A percentile compares a stretch with the other conserved stretches of the same genome.
Evolutionary conservation across 2,797 vertebrate genomes (phyloP).

Genomic region (Myripristis jacobus): DNA sequence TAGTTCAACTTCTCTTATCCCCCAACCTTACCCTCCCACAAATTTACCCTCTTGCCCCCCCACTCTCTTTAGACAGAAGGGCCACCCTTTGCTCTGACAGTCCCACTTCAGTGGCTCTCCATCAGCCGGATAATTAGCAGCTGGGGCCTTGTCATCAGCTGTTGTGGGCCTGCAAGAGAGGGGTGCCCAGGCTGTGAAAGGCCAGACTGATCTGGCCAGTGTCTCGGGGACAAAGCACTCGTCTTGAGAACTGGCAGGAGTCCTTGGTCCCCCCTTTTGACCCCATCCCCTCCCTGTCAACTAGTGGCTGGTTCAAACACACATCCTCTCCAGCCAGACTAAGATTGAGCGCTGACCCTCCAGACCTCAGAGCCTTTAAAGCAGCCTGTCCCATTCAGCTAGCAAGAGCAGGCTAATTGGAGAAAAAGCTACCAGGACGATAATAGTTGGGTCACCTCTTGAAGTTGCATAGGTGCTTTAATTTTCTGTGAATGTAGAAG

Average conservation of each 20-base stretch:
- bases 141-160: constrained; percentile 81
- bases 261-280: constrained; percentile 61
- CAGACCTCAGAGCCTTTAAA: constrained; percentile 72
- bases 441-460: constrained; percentile 46
- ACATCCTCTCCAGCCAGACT: constrained; percentile 72
- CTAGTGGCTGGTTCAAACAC: constrained; percentile 75
- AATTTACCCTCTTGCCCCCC: constrained; percentile 42
- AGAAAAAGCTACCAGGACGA: constrained; percentile 75
- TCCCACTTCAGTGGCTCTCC: constrained; percentile 81
- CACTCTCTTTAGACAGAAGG: constrained; percentile 66
- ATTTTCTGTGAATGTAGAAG: constrained; percentile 45
- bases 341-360: constrained; percentile 76
- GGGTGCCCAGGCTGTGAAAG: constrained; percentile 70
- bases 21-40: constrained; percentile 40
- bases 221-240: constrained; percentile 77
- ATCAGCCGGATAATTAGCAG: constrained; percentile 85
- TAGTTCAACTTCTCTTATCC: constrained; percentile 52
- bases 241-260: constrained; percentile 78
- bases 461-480: constrained; percentile 44
- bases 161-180: constrained; percentile 67
- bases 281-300: constrained; percentile 72
- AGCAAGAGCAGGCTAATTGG: constrained; percentile 77
- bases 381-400: constrained; percentile 68
- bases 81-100: constrained; percentile 75
- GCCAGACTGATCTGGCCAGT: constrained; percentile 68